Base-by-base conservation (phyloP, 1,140 invertebrate species). In the Hermetia illucens region DNA sequence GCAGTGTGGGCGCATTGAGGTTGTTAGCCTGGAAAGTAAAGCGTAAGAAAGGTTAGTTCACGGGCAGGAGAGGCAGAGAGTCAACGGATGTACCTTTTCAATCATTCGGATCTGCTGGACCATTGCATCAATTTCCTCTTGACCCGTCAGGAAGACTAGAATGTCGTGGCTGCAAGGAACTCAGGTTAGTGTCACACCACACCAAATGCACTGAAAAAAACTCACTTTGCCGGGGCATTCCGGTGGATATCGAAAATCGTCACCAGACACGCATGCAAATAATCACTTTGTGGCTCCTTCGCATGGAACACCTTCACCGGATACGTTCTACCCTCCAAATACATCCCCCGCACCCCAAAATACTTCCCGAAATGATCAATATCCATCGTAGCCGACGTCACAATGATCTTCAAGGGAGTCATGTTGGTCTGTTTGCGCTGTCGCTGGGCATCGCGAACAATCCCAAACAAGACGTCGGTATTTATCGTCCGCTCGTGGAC, bases 301-400 rank as follows among this genome's bases (percentile, higher is more conserved):
- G 80, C 63, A 57, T 93, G 80, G 63, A 77, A 77, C 29, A 91
- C 73, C 51, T 81, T 72, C 3, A 98, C 81, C 2, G 83, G 78
- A 65, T 77, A 82, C 29, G 87, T 85, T 44, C 93, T 64, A 5
- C 95, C 95, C 62, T 90, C 79, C 8, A 98, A 61, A 55, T 91
- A 93, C 43, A 95, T 66, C 3, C 86, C 84, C 24, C 79, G 77
- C 43, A 82, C 82, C 44, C 80, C 75, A 60, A 96, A 98, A 65
- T 95, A 98, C 31, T 75, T 70, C 22, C 77, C 77, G 61, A 98
- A 96, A 50, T 87, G 77, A 59, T 94, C 86, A 10, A 90, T 85
- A 67, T 95, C 83, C 82, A 95, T 89, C 21, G 90, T 95, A 1
- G 92, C 92, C 12, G 90, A 95, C 78, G 94, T 95, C 12, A 96